Evolutionary conservation across 2,797 vertebrate species (phyloP).

Genomic region (Apodemus agrarius): DNA sequence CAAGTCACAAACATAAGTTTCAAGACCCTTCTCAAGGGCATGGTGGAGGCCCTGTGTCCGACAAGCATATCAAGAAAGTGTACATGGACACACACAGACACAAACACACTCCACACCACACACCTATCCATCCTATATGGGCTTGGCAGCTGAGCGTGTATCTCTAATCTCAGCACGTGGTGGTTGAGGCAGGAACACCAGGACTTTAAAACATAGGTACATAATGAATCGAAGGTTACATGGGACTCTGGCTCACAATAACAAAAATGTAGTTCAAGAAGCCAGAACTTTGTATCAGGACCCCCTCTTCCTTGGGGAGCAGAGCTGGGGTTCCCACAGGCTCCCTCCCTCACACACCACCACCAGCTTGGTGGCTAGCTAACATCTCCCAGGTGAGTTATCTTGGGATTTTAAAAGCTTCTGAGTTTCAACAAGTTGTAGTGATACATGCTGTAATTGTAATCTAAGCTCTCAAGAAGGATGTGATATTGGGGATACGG

Average conservation of each 20-base stretch:
- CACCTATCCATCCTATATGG: background rate
- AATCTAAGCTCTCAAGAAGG: background rate
- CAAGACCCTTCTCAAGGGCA: background rate
- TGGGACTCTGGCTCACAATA: background rate
- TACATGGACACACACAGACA: background rate
- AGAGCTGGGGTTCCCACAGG: background rate
- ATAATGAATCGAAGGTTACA: background rate
- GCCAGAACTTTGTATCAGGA: background rate
- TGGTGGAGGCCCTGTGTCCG: background rate
- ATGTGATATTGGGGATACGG: background rate
- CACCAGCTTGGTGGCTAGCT: background rate
- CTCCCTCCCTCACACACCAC: background rate
- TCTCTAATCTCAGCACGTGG: background rate
- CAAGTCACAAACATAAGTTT: background rate
- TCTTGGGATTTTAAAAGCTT: background rate
- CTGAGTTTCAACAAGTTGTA: background rate
- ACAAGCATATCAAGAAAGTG: fast-evolving
- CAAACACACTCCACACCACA: background rate
- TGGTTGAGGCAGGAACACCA: background rate
- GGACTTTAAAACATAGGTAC: background rate
- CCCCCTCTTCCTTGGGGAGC: background rate
- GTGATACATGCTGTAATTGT: background rate
- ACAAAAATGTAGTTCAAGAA: background rate
- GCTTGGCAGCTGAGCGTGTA: fast-evolving
- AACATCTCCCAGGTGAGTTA: too few relatives aligned